Conservation (phyloP, 2,797 vertebrate species). For the Phataginus tetradactyla region DNA sequence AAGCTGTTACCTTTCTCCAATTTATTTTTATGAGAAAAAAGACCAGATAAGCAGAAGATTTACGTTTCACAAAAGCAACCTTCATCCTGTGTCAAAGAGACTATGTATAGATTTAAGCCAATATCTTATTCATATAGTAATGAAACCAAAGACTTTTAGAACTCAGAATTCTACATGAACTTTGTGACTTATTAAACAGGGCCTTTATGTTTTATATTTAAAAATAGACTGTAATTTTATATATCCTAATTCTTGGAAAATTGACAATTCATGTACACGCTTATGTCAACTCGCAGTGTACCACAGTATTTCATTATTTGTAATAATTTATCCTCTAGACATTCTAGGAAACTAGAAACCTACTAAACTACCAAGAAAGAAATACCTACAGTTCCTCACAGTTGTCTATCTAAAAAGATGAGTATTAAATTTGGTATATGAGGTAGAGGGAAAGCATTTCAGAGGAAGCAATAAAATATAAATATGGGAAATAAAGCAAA, state of each 20-base stretch:
- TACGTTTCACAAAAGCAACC: conserved; percentile 21
- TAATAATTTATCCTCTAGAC: neutral
- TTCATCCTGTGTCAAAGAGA: neutral
- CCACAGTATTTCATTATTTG: neutral
- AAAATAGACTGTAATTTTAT: neutral
- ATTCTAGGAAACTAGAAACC: conserved; percentile 29
- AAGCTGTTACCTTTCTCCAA: neutral
- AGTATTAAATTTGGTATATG: neutral
- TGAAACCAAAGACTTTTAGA: neutral
- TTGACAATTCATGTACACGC: neutral
- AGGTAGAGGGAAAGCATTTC: neutral
- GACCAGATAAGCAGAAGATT: neutral
- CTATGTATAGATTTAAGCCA: neutral
- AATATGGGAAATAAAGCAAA: neutral
- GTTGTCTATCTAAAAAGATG: neutral
- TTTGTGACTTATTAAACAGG: neutral
- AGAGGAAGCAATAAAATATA: neutral
- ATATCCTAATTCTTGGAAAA: conserved; percentile 32
- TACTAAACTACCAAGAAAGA: neutral
- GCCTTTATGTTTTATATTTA: neutral
- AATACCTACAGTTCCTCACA: neutral
- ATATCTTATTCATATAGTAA: neutral
- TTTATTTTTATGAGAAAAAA: neutral
- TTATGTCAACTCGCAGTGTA: neutral
- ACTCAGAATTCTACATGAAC: neutral